Base-by-base conservation (phyloP, 2,113 vertebrate species). In the Pleuronectes platessa region DNA sequence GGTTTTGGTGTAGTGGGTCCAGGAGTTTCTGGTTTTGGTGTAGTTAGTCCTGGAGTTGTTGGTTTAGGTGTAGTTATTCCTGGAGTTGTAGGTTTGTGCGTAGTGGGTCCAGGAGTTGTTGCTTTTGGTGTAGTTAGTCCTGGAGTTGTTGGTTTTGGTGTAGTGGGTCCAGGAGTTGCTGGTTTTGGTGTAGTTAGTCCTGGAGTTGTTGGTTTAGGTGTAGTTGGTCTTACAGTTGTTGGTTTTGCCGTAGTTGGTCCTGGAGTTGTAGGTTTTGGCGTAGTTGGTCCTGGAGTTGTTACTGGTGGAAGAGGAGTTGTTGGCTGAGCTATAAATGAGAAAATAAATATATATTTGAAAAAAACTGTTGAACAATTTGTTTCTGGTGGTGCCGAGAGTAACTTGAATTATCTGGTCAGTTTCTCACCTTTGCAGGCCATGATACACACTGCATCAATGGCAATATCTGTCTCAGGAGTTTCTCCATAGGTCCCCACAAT, bases 391-490 rank as follows among this genome's bases (percentile, higher is more conserved):
- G n/a, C 4, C 26, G 15, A 26, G 15, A 45, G 15, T 20, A 58
- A 47, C 3, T 47, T 24, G 10, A 58, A 37, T 6, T 42, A 9
- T 54, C 2, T 45, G 9, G 42, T 68, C 0, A 4, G 3, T 35
- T 76, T 68, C 89, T 90, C 68, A 96, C 95, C 93, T 74, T 61
- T 74, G 84, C 95, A 96, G 61, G 78, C 61, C 76, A 70, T 68
- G 9, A 96, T 83, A 76, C 93, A 95, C 21, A 96, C 89, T 4
- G 91, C 92, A 88, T 96, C 95, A 63, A 96, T 85, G 2, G 95
- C 96, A 66, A 96, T 92, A 15, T 95, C 95, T 7, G 95, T 95
- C 81, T 93, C 0, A 1, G 27, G 2, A 7, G 79, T 92, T 51
- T 93, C 90, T 84, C 95, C 95, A 80, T 71, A 96, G 15, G 94